Evolutionary conservation across 2,113 vertebrate genomes (phyloP).

Genomic region (Cyanoderma ruficeps): DNA sequence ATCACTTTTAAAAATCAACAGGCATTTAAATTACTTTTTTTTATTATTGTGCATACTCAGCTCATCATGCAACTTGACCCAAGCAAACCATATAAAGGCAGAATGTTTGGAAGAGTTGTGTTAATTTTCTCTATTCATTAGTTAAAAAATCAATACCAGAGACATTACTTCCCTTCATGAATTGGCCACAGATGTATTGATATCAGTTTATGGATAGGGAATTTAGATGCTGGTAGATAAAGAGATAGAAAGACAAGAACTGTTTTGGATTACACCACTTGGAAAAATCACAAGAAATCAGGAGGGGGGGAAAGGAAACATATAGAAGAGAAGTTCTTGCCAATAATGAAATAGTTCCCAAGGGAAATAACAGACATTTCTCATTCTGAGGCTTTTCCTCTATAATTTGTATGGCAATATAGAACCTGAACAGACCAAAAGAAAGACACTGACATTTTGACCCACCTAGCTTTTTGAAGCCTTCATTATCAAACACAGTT

Average conservation of each 20-base stretch:
- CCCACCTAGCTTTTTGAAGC: slow-evolving; percentile 59
- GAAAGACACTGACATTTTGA: slow-evolving; percentile 46
- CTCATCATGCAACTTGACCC: background rate
- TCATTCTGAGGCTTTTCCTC: slow-evolving; percentile 47
- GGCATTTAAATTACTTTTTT: background rate
- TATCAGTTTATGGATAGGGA: background rate
- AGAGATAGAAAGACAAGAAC: background rate
- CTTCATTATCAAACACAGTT: slow-evolving; percentile 67
- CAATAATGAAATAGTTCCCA: slow-evolving; percentile 38
- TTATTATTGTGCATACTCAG: background rate
- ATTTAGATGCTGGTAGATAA: background rate
- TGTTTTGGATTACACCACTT: slow-evolving; percentile 18
- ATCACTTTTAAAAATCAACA: background rate
- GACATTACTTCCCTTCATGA: background rate
- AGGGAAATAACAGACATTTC: slow-evolving; percentile 36
- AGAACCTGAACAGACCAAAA: slow-evolving; percentile 43
- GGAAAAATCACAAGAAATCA: background rate
- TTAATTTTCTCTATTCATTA: background rate
- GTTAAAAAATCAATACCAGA: background rate
- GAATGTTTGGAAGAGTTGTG: background rate
- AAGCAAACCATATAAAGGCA: background rate
- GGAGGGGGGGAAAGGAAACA: background rate
- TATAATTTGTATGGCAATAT: slow-evolving; percentile 44
- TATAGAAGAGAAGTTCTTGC: slow-evolving; percentile 23
- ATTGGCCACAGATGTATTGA: background rate